phyloP scores from a whole-genome alignment of 2,797 vertebrate genomes.

The Arrhamphus sclerolepis region DNA sequence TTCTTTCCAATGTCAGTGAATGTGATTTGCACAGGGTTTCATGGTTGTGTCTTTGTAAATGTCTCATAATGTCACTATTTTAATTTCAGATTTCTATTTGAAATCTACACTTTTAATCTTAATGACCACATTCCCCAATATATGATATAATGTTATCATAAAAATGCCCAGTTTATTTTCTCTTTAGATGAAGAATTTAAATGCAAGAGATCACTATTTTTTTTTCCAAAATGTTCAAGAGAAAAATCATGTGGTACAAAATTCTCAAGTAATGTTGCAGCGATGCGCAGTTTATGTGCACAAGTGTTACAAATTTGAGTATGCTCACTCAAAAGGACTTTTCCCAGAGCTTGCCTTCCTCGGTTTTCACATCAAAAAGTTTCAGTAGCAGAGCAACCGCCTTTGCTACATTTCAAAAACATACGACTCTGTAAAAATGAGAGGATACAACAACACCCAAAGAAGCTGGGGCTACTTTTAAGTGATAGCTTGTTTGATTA shows the following conservation, averaged over 20 bases:
- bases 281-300: slow-evolving; percentile 15
- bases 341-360: neutral
- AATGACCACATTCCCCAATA: slow-evolving; percentile 44
- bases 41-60: slow-evolving; percentile 57
- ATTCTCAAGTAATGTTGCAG: neutral
- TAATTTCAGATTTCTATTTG: slow-evolving; percentile 46
- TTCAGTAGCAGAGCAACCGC: neutral
- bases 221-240: slow-evolving; percentile 1
- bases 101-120: slow-evolving; percentile 52
- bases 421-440: too few relatives aligned
- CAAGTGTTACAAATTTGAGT: slow-evolving; percentile 35
- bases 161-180: slow-evolving; percentile 44
- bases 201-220: slow-evolving; percentile 27
- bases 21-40: slow-evolving; percentile 66
- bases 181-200: slow-evolving; percentile 39
- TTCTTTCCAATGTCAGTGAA: slow-evolving; percentile 76
- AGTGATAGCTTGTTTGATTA: too few relatives aligned
- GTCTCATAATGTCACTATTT: slow-evolving; percentile 61
- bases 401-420: too few relatives aligned
- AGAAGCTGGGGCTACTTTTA: too few relatives aligned
- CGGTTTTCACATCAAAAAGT: neutral
- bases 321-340: slow-evolving; percentile 29
- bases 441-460: too few relatives aligned
- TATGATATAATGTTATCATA: slow-evolving; percentile 36
- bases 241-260: too few relatives aligned